Evolutionary conservation across 2,113 vertebrate species (phyloP).

Genomic region (Python bivittatus): DNA sequence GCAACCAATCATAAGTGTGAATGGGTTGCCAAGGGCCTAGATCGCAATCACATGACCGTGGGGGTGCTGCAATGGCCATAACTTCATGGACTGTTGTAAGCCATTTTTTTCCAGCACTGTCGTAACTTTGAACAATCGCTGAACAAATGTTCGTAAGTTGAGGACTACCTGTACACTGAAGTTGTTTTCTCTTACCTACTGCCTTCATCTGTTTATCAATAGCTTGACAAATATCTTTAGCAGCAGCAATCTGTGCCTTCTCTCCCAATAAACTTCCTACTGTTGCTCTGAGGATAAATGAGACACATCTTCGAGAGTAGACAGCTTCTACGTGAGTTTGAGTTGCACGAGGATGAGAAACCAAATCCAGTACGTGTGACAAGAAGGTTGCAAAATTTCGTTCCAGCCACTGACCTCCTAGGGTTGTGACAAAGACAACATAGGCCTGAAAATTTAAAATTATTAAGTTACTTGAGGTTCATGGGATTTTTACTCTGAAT

Average conservation of each 20-base stretch:
- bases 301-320: conserved; percentile 96
- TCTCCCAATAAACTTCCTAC: conserved; percentile 94
- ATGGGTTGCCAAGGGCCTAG: too few species aligned
- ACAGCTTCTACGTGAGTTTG: conserved; percentile 98
- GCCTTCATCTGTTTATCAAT: conserved; percentile 98
- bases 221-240: conserved; percentile 97
- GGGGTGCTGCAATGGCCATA: too few species aligned
- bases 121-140: too few species aligned
- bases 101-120: too few species aligned
- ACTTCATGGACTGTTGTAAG: too few species aligned
- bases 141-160: too few species aligned
- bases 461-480: background rate
- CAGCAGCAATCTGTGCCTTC: conserved; percentile 97
- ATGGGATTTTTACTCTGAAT: background rate
- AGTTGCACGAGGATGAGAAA: conserved; percentile 95
- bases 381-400: conserved; percentile 95
- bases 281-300: conserved; percentile 94
- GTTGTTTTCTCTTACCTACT: conserved; percentile 85
- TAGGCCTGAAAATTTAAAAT: conserved; percentile 84
- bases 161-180: too few species aligned
- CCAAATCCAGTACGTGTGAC: conserved; percentile 92
- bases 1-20: too few species aligned
- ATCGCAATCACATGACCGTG: too few species aligned
- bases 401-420: conserved; percentile 97
- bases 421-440: conserved; percentile 93